phyloP scores from a whole-genome alignment of 2,113 vertebrate genomes.

The Corapipo altera region DNA sequence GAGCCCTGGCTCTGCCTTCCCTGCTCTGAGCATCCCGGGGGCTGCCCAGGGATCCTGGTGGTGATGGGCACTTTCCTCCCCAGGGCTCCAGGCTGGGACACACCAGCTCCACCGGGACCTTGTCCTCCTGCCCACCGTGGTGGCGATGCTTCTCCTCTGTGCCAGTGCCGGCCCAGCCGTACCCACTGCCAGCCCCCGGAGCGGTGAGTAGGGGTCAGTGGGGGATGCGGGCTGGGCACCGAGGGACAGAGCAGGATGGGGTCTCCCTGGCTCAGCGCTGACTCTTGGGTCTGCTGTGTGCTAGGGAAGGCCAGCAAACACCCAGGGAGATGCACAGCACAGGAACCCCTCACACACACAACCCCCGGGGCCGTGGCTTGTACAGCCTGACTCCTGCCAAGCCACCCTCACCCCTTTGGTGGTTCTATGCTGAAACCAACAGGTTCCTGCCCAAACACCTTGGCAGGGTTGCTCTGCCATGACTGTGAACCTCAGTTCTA shows the following conservation, averaged over 20 bases:
- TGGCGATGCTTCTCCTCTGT: not conserved
- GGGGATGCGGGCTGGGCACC: not conserved
- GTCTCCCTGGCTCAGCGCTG: not conserved
- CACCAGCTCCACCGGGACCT: not conserved
- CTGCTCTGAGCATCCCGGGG: fast-evolving
- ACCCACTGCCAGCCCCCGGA: not conserved
- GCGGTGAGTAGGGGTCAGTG: not conserved
- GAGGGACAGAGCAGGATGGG: not conserved
- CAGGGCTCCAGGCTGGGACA: constrained; percentile 20
- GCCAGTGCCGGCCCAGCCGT: not conserved
- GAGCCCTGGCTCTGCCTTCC: not conserved
- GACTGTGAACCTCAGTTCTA: not conserved
- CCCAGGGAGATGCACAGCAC: not conserved
- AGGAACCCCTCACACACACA: not conserved
- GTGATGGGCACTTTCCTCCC: not conserved
- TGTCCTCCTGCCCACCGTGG: not conserved
- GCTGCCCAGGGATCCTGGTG: not conserved
- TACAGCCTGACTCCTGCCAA: not conserved
- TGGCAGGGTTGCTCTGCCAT: not conserved
- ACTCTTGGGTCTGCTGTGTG: not conserved
- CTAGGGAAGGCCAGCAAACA: not conserved
- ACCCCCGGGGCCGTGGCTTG: not conserved
- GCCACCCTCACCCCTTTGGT: not conserved
- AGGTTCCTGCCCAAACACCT: not conserved
- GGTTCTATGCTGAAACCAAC: not conserved